Conservation (phyloP, 2,888 invertebrate species). For the Glyphotaelius pellucidus region DNA sequence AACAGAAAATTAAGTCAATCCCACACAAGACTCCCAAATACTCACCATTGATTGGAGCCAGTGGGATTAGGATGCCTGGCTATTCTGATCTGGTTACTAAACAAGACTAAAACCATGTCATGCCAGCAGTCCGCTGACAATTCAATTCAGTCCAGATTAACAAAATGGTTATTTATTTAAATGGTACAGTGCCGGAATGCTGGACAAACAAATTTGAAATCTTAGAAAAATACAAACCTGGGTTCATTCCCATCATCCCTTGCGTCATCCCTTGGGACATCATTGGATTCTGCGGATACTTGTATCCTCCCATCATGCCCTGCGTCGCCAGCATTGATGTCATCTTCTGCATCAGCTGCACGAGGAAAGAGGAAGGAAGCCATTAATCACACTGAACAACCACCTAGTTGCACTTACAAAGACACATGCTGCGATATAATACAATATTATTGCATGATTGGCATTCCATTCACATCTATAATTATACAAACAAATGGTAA, state of each 20-base stretch:
- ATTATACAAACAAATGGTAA: slow-evolving; percentile 47
- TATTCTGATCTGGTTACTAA: no score
- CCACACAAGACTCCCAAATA: no score
- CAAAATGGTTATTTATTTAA: no score
- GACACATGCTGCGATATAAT: slow-evolving; percentile 44
- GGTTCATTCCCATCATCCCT: slow-evolving; percentile 70
- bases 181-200: no score
- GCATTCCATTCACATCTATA: slow-evolving; percentile 37
- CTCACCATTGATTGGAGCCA: no score
- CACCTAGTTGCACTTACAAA: not conserved
- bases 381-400: slow-evolving; percentile 1
- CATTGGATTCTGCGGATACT: slow-evolving; percentile 69
- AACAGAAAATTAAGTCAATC: not conserved
- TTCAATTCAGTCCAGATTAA: no score
- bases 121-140: no score
- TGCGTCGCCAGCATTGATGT: slow-evolving; percentile 69
- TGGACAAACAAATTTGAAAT: not conserved
- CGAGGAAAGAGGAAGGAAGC: not conserved
- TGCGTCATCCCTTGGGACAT: slow-evolving; percentile 36
- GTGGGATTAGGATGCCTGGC: no score
- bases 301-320: slow-evolving; percentile 70
- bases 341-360: slow-evolving; percentile 76
- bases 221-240: slow-evolving; percentile 68
- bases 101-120: no score
- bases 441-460: slow-evolving; percentile 7